Percentiles rank a stretch among this genome's conserved stretches.
Evolutionary conservation across 2,888 invertebrate genomes (phyloP).

Genomic region (Polydrusus tereticollis): DNA sequence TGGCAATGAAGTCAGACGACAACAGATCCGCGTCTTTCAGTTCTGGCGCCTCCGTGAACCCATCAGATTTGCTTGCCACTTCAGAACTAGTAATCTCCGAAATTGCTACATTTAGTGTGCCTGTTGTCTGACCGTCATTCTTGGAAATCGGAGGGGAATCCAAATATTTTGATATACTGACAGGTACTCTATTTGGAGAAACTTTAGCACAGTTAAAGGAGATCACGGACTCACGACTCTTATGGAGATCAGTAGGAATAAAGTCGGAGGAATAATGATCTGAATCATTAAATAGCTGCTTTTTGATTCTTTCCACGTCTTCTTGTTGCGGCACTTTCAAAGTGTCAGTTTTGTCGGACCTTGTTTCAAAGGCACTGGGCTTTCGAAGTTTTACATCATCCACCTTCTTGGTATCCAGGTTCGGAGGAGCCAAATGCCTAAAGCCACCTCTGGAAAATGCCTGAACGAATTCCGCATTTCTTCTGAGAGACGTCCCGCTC

Average conservation of each 20-base stretch:
- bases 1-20: slow-evolving; percentile 19
- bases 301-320: slow-evolving; percentile 16
- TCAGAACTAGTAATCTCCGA: too few relatives aligned
- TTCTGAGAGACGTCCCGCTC: slow-evolving; percentile 54
- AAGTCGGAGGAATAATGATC: slow-evolving; percentile 24
- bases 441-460: slow-evolving; percentile 10
- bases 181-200: slow-evolving; percentile 25
- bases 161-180: neutral
- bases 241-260: slow-evolving; percentile 17
- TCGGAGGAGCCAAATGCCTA: slow-evolving; percentile 14
- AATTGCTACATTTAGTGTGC: too few relatives aligned
- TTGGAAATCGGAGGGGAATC: neutral
- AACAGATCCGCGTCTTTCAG: slow-evolving; percentile 1
- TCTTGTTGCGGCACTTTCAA: neutral
- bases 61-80: too few relatives aligned
- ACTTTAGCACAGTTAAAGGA: slow-evolving; percentile 32
- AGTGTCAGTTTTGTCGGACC: neutral
- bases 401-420: slow-evolving; percentile 24
- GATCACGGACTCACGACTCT: slow-evolving; percentile 22
- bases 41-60: too few relatives aligned
- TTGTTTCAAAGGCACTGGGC: neutral
- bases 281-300: slow-evolving; percentile 1
- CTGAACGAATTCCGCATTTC: slow-evolving; percentile 47
- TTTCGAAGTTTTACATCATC: neutral
- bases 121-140: too few relatives aligned